Base-by-base conservation (phyloP, 2,113 vertebrate genomes). In the Phylloscopus whistleri region DNA sequence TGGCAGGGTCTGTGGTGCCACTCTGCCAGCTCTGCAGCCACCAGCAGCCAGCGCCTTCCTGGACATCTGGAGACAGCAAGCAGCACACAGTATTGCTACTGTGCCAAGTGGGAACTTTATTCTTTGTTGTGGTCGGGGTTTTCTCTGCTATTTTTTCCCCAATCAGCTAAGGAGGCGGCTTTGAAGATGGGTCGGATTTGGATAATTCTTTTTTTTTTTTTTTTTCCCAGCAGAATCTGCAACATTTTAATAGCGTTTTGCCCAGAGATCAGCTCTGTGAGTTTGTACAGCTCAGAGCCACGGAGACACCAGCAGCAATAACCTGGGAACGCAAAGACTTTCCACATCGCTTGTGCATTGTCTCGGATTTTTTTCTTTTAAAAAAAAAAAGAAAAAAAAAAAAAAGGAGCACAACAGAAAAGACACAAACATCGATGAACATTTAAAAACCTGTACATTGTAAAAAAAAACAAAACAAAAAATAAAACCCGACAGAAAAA, bases 21-120 rank as follows among this genome's bases (percentile, higher is more conserved):
- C 22, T 3, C 12, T 16, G 44, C 35, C 76, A 33, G 31, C 85
- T 13, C 44, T 53, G 76, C 67, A 31, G 58, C 21, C 41, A 1
- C 81, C 41, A 12, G 46, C 64, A 26, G 17, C 72, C 14, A 2
- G 78, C 39, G 3, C 77, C 69, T 28, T 11, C 77, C 67, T 13
- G 55, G 13, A 15, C 85, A 6, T 2, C 66, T 41, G 79, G 4
- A 87, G 94, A 95, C 86, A 94, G 62, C 82, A 89, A 87, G 91
- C 93, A 84, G 91, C 89, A 95, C 90, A 86, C 87, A 92, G 95
- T 92, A 74, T 92, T 73, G 88, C 96, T 95, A 82, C 91, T 91
- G 95, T 95, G 94, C 95, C 87, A 95, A 93, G 78, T 73, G 94
- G 95, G 90, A 96, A 87, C 94, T 96, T 96, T 95, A 95, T 94